Evolutionary conservation across 1,140 invertebrate genomes (phyloP).

Genomic region (Magallana gigas): DNA sequence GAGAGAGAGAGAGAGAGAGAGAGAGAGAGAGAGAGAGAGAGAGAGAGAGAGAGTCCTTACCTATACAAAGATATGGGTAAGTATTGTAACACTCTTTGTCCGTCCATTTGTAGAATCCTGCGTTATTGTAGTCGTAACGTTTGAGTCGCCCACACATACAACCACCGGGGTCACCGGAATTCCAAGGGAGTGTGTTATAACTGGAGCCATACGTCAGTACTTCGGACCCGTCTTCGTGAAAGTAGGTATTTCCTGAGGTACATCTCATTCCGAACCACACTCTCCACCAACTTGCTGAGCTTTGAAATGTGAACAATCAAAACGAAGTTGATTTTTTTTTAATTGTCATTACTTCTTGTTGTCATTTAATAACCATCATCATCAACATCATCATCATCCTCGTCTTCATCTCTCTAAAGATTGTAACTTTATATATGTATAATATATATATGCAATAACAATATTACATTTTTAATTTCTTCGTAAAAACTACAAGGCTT

Average conservation of each 20-base stretch:
- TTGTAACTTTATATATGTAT: no score
- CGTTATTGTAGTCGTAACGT: neutral
- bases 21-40: no score
- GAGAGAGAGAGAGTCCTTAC: neutral
- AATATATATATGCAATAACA: no score
- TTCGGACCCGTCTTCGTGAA: neutral
- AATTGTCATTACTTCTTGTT: no score
- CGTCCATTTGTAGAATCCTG: neutral
- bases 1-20: no score
- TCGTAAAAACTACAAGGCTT: no score
- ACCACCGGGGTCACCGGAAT: neutral
- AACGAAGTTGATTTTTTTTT: no score
- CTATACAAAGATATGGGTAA: neutral
- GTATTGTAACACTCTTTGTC: neutral
- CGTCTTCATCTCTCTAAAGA: no score
- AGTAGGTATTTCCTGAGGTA: neutral
- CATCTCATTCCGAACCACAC: neutral
- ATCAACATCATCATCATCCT: no score
- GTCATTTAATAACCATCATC: no score
- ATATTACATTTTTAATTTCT: no score
- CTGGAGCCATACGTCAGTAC: neutral
- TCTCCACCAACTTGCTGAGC: neutral
- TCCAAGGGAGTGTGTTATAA: neutral
- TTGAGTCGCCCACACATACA: neutral
- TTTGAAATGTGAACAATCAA: no score